Evolutionary conservation across 2,113 vertebrate genomes (phyloP), one percentile per base, ranked within the genome.

Genomic region (Odobenus rosmarus): DNA sequence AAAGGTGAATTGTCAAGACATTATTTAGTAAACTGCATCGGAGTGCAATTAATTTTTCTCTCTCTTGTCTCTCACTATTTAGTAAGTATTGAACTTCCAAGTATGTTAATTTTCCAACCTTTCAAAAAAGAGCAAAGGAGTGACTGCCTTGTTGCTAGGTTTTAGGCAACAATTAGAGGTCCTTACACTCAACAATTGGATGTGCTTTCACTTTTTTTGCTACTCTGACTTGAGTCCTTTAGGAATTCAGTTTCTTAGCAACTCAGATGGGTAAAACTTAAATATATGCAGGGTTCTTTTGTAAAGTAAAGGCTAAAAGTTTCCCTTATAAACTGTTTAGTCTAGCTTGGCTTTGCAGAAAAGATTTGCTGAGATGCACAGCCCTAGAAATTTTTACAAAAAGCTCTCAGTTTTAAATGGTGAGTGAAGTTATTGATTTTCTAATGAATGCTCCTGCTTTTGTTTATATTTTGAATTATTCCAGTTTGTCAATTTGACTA

Each of bases 171-270:
- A 95, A 57, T 87, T 82, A 94, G 95, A 98, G 88, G 91, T 31
- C 51, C n/a, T 96, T 36, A 18, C 33, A 69, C 33, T 69, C 94
- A 97, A 94, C 95, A 95, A 67, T 87, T 82, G 93, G 95, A 98
- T 86, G 90, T 31, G 79, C 94, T 97, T 98, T 98, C 6, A 0
- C 53, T 98, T 97, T 83, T 88, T 90, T 79, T 53, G 39, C n/a
- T 71, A 97, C 97, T 95, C 90, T 97, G 96, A 97, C 93, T 98
- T 85, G 82, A 98, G 72, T 97, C 95, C 96, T 96, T 97, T 92
- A 97, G 97, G 94, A 98, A 21, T 94, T 93, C 85, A 31, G 98
- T 99, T 97, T 98, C 98, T 98, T 98, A 98, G 98, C 98, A 98
- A 98, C 98, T 85, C 89, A 96, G 86, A 96, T 93, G 96, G 82